phyloP scores from a whole-genome alignment of 2,797 vertebrate genomes.

The Semaprochilodus insignis region DNA sequence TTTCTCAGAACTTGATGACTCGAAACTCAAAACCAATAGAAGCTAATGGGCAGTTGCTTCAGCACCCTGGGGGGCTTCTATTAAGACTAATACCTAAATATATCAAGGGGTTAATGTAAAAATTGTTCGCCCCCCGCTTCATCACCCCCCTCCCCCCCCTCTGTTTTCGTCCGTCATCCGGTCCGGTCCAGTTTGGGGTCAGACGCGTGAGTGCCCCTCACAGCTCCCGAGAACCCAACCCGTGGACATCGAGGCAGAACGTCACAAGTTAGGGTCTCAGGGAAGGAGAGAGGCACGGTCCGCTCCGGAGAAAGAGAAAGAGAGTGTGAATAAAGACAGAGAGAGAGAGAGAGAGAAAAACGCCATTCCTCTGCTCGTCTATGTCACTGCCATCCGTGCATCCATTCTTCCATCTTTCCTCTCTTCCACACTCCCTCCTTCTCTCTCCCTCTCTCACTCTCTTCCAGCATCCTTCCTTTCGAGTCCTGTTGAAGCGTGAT shows the following conservation, averaged over 20 bases:
- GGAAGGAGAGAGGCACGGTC: constrained; percentile 97
- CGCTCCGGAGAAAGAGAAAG: not conserved
- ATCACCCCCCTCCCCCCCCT: constrained; percentile 2
- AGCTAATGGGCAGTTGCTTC: not conserved
- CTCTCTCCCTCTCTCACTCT: not conserved
- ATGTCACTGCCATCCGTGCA: constrained; percentile 10
- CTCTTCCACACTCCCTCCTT: not conserved
- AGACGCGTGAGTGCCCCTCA: constrained; percentile 93
- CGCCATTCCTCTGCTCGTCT: constrained; percentile 25
- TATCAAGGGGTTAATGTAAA: not conserved
- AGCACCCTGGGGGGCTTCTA: too few relatives aligned
- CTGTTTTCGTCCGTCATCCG: not conserved
- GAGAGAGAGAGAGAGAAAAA: constrained; percentile 3
- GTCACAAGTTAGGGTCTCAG: constrained; percentile 99
- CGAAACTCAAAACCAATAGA: not conserved
- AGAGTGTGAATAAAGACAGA: not conserved
- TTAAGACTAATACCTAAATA: too few relatives aligned
- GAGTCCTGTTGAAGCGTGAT: not conserved
- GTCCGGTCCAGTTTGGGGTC: constrained; percentile 6
- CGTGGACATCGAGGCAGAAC: constrained; percentile 99
- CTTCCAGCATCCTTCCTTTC: constrained; percentile 21
- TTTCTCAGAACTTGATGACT: not conserved
- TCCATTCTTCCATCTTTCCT: not conserved
- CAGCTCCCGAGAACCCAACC: constrained; percentile 99
- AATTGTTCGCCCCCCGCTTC: not conserved